Percentiles rank a stretch among this genome's conserved stretches.
Conservation (phyloP, 2,797 vertebrate species). For the Potorous gilbertii region DNA sequence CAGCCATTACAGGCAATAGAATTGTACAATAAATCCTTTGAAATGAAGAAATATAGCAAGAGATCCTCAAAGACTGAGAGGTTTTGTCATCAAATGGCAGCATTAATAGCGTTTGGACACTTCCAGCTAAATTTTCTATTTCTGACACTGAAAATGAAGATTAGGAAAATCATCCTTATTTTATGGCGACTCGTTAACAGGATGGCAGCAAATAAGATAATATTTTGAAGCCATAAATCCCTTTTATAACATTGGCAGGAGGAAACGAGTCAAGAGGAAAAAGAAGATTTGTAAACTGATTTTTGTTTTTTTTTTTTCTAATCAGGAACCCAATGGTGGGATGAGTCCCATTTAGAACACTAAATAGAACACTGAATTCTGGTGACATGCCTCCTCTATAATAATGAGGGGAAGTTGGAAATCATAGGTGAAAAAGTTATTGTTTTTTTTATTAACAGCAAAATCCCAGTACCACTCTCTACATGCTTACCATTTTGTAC, state of each 20-base stretch:
- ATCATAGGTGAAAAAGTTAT: constrained; percentile 73
- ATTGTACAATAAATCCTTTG: constrained; percentile 83
- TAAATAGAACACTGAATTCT: constrained; percentile 65
- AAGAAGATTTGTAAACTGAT: constrained; percentile 71
- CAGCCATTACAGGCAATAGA: constrained; percentile 79
- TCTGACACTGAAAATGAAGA: constrained; percentile 83
- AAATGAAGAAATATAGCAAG: constrained; percentile 83
- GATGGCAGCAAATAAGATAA: constrained; percentile 82
- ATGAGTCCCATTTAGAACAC: constrained; percentile 81
- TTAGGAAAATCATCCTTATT: constrained; percentile 85
- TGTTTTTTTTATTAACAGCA: constrained; percentile 74
- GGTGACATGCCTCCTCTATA: constrained; percentile 71
- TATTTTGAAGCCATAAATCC: constrained; percentile 80
- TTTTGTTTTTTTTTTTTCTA: constrained; percentile 62
- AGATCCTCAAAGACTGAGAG: constrained; percentile 80
- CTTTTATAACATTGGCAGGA: constrained; percentile 66
- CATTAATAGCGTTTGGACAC: constrained; percentile 83
- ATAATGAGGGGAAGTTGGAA: constrained; percentile 82
- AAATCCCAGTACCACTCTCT: constrained; percentile 52
- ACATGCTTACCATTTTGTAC: constrained; percentile 33
- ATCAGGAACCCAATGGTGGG: constrained; percentile 74
- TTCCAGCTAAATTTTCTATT: constrained; percentile 84
- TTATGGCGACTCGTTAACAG: constrained; percentile 83
- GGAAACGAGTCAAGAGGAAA: constrained; percentile 79
- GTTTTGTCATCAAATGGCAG: constrained; percentile 84